phyloP scores from a whole-genome alignment of 2,113 vertebrate genomes.

The Centropristis striata region DNA sequence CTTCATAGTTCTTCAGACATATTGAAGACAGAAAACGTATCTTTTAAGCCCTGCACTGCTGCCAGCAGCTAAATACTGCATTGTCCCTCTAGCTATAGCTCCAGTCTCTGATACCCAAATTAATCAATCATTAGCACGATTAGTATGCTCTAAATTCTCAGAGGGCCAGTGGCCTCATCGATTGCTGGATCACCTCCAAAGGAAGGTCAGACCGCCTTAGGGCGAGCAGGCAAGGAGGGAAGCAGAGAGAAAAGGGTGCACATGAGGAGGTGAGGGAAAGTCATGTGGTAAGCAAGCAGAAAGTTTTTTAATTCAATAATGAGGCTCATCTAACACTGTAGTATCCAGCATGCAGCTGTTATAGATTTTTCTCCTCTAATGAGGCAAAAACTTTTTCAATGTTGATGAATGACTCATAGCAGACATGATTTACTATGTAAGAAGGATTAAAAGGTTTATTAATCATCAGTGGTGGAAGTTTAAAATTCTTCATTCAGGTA shows the following conservation, averaged over 20 bases:
- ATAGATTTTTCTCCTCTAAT: not conserved
- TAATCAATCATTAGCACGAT: constrained; percentile 78
- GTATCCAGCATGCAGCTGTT: not conserved
- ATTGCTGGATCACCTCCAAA: constrained; percentile 73
- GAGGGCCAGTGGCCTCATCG: constrained; percentile 66
- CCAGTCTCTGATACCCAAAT: constrained; percentile 64
- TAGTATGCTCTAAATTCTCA: constrained; percentile 76
- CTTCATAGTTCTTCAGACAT: not conserved
- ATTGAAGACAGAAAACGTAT: not conserved
- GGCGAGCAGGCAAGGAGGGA: constrained; percentile 23
- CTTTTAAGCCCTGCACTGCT: constrained; percentile 9
- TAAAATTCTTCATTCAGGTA: not conserved
- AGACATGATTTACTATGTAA: constrained; percentile 7
- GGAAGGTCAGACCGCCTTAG: constrained; percentile 62
- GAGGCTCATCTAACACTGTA: not conserved
- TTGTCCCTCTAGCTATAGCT: constrained; percentile 49
- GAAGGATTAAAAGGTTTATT: not conserved
- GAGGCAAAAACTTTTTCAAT: not conserved
- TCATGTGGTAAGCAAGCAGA: constrained; percentile 1
- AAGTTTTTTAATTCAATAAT: not conserved
- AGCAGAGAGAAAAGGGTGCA: constrained; percentile 27
- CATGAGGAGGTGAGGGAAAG: not conserved
- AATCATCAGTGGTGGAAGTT: constrained; percentile 10
- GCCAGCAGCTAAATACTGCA: constrained; percentile 50
- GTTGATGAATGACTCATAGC: constrained; percentile 86